Evolutionary conservation across 2,888 invertebrate species (phyloP), one percentile per base, ranked within the genome.

Genomic region (Trisateles emortualis): DNA sequence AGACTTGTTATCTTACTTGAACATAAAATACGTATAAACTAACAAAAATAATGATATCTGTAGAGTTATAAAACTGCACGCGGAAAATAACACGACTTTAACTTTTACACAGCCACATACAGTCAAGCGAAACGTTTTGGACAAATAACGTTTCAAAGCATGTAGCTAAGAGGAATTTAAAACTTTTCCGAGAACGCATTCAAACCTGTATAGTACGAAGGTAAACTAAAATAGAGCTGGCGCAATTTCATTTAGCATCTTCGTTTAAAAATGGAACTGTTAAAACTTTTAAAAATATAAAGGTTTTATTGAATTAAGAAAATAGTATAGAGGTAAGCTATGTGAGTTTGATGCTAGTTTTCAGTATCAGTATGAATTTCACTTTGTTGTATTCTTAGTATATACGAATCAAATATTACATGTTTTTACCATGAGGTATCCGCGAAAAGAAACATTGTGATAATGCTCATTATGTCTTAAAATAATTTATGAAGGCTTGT

Each of bases 21-120:
- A 60, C 45, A 55, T 48, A 65, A 60, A 54, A 63, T 33, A 40
- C 36, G 32, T 36, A 19, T 2, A 19, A 35, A 55, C 39, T 35
- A 38, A 3, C 30, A 58, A 46, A 47, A 42, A 49, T 32, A 26
- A 55, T 19, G 1, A 29, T n/a, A 29, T 8, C 8, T 24, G 24
- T 29, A 26, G 22, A 38, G 38, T 59, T 68, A 52, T 40, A 50
- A 59, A 62, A 51, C 55, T 52, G 42, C 52, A 56, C 48, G 55
- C 35, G 36, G 30, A 48, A 48, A 42, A 35, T 41, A 55, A 40
- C 42, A 16, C 41, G 47, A 44, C 40, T 49, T 52, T 46, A 55
- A 55, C 45, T 41, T 65, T 41, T 49, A 56, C 41, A 51, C 52
- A 32, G 11, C 33, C 24, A 49, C 48, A 48, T 45, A 50, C 41